A percentile compares a stretch with the other conserved stretches of the same genome.
Conservation (phyloP, 92 coral and sea anemone species). For the Umimayanthus kanabou region DNA sequence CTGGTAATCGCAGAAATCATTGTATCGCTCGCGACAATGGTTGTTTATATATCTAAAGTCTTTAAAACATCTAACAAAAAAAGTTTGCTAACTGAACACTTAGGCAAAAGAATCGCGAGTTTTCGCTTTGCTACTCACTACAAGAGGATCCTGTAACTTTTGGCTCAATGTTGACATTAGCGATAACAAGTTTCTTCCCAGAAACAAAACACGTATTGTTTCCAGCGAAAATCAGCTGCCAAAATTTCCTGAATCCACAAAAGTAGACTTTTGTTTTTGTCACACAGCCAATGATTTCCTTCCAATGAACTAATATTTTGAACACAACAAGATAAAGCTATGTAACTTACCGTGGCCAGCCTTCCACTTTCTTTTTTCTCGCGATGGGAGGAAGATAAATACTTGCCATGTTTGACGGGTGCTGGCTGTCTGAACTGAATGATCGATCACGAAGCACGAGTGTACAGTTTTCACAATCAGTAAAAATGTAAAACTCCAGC, state of each 20-base stretch:
- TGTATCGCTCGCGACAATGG: neutral
- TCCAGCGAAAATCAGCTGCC: neutral
- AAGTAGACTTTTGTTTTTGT: neutral
- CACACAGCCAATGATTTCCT: slow-evolving; percentile 5
- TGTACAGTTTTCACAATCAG: neutral
- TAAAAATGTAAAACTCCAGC: too few species aligned
- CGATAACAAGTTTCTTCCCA: slow-evolving; percentile 8
- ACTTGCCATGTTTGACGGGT: slow-evolving; percentile 69
- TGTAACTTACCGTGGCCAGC: slow-evolving; percentile 79
- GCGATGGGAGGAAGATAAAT: slow-evolving; percentile 97
- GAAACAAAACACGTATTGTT: neutral
- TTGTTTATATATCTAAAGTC: neutral
- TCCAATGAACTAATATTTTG: slow-evolving; percentile 37
- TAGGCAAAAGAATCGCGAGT: neutral
- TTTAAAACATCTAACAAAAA: too few species aligned
- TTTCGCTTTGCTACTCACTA: neutral
- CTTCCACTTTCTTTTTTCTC: slow-evolving; percentile 94
- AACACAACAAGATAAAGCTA: neutral
- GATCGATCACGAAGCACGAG: neutral
- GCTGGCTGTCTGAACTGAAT: neutral
- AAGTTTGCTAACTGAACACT: neutral
- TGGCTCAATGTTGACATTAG: slow-evolving; percentile 10
- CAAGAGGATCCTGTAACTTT: neutral
- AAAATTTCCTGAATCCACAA: neutral
- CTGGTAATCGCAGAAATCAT: neutral